Evolutionary conservation across 2,888 invertebrate species (phyloP), one percentile per base, ranked within the genome.

Genomic region (Cremastinae sp.): DNA sequence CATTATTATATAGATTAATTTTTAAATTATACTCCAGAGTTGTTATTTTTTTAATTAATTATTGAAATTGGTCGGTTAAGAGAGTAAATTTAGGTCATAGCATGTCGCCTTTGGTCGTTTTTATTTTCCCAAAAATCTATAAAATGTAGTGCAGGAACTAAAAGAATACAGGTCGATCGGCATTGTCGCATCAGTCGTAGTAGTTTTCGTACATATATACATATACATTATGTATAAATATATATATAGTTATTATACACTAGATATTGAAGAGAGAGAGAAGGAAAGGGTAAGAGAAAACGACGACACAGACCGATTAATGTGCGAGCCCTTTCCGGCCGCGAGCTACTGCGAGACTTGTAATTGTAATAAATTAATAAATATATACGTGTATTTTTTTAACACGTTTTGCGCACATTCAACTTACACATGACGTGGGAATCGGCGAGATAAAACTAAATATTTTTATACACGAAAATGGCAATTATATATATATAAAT

Each of bases 311-410:
- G 68, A 64, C 56, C 72, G 64, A 75, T 75, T 75, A 68, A 56
- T 65, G 61, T 59, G 54, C 22, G 62, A 34, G 45, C 56, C 62
- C 49, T 20, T 64, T 18, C 20, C 43, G 47, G 34, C 28, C 51
- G 18, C 61, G 54, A 45, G 49, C 20, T 51, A 5, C 28, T 2
- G 54, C 66, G 71, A 59, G 41, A 56, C 73, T 75, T 72, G 77
- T 54, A 72, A 76, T 78, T 75, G 62, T 79, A 78, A 80, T 81
- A 80, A 80, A 80, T 82, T 79, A 80, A 79, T 66, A 78, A 62
- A 78, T 73, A 81, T 75, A 34, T 75, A 64, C 68, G 59, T 59
- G 59, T 72, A 71, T 70, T 72, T 59, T 73, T 70, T 38, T 34
- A n/a, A 51, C 14, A 75, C 22, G 59, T 62, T 58, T 28, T 47